Base-by-base conservation (phyloP, 2,888 invertebrate genomes). In the Lordiphosa andalusiaca region DNA sequence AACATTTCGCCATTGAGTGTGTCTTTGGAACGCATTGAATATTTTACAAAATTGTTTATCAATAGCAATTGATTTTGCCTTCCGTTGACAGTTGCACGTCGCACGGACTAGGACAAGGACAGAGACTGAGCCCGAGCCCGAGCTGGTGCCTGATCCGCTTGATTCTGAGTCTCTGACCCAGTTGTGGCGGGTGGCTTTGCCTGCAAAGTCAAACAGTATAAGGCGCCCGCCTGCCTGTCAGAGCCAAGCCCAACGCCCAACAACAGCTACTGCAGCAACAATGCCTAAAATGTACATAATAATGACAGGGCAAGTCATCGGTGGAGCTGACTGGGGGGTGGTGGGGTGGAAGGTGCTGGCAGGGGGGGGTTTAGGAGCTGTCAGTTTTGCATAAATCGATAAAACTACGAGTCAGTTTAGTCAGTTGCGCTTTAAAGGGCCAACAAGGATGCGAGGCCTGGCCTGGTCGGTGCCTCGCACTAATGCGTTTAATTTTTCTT, bases 401-500 rank as follows among this genome's bases (percentile, higher is more conserved):
- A 63, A 60, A 61, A 57, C 52, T 42, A 42, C 41, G 23, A 42
- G 38, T 16, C 10, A 19, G 71, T 67, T 82, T 65, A 46, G 53
- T 42, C 16, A 16, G 53, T 42, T 47, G 44, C 44, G 64, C 64
- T 66, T 65, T 80, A 80, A 77, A 73, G 63, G 39, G 54, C 38
- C 55, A 48, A 36, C 42, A 36, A 57, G 58, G 41, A 42, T 49
- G 53, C 12, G 23, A 21, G 42, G 7, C 33, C 36, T 38, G 35
- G 25, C 30, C 12, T 42, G 41, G n/a, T n/a, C n/a, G n/a, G n/a
- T 59, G 30, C 36, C 41, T 48, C 6, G 19, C 25, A 25, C 58
- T 81, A 76, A 84, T 76, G 84, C 84, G 76, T 84, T 76, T 81
- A 81, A 76, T 76, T 84, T 76, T 76, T 76, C 77, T 77, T 77